Base-by-base conservation (phyloP, 2,888 invertebrate genomes). In the Cybosia mesomella region DNA sequence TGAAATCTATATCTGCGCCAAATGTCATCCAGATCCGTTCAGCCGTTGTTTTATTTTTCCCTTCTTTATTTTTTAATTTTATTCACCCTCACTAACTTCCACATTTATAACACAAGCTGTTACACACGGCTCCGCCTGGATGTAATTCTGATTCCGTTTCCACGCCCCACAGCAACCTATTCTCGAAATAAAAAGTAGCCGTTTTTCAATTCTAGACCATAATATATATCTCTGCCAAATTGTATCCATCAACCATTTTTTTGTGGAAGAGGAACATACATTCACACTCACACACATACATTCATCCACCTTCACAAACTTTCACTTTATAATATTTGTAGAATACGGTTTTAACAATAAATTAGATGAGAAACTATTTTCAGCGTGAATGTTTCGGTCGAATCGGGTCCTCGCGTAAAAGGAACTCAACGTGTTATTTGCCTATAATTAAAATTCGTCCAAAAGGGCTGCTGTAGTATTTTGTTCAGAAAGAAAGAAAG, bases 281-380 rank as follows among this genome's bases (percentile, higher is more conserved):
- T 13, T 5, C 22, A 24, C 11, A 24, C 24, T 28, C 22, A 55
- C 7, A 49, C 9, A 49, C 49, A 43, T 58, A 13, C 13, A 22
- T 8, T 2, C 22, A 21, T 34, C 5, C 13, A 39, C 39, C 0
- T 39, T 39, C 39, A 36, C 21, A 21, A 28, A 28, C 28, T 28
- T 28, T 5, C 28, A 28, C 28, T 28, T 28, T 28, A 28, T 28
- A 28, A 2, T 28, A 21, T 36, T 54, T 73, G 39, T 64, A 22
- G 66, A 68, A 75, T 71, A 74, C 62, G 53, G 49, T 32, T 34
- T 15, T 61, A 72, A 72, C 65, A 65, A 73, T 81, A 79, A 74
- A 79, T 76, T 74, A 66, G 32, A 68, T 58, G 49, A 54, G 53
- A 58, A 75, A 81, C 74, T 79, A 79, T 81, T 79, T 71, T 34